Evolutionary conservation across 2,113 vertebrate genomes (phyloP).

Genomic region (Dipodomys ordii): DNA sequence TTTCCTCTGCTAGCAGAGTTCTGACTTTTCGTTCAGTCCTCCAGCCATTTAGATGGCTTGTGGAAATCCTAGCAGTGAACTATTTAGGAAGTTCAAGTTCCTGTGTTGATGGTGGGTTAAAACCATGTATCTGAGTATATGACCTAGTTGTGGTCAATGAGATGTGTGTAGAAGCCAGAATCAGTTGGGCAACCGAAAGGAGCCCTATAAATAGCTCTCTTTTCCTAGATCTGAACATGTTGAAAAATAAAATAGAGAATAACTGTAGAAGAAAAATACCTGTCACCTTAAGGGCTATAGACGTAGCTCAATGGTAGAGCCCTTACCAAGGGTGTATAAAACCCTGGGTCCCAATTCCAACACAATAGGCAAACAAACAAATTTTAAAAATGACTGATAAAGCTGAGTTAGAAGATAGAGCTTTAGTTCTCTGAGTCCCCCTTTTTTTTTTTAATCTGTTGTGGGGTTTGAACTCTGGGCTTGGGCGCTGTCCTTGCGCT

Average conservation of each 20-base stretch:
- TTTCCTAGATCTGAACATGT: neutral
- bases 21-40: neutral
- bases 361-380: neutral
- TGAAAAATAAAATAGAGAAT: constrained; percentile 9
- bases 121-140: neutral
- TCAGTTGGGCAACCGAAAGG: neutral
- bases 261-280: constrained; percentile 16
- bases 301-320: neutral
- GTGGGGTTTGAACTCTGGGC: too few species aligned
- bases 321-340: neutral
- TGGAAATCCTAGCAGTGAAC: neutral
- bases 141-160: neutral
- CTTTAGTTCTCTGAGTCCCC: neutral
- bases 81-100: neutral
- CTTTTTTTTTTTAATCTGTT: too few species aligned
- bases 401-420: neutral
- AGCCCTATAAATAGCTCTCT: neutral
- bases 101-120: neutral
- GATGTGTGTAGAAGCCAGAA: neutral
- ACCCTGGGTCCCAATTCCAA: neutral
- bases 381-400: neutral
- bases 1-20: neutral
- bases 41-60: neutral
- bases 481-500: too few species aligned
- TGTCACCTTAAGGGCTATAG: neutral